Percentiles rank a stretch among this genome's conserved stretches.
Evolutionary conservation across 2,888 invertebrate genomes (phyloP).

Genomic region (Coenonympha arcania): DNA sequence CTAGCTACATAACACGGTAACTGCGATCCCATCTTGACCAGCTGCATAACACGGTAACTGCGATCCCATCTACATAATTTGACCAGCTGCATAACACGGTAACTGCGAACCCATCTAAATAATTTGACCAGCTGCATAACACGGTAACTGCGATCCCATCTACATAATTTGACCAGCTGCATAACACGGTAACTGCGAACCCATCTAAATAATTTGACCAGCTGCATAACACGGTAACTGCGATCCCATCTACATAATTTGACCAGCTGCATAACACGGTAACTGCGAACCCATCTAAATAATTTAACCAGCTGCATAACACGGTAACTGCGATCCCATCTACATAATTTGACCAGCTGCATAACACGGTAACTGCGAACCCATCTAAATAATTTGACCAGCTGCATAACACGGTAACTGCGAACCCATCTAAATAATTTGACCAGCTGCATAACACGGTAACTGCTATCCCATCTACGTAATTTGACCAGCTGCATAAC

Average conservation of each 20-base stretch:
- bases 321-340: no score
- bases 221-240: conserved; percentile 80
- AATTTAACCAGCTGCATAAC: conserved; percentile 80
- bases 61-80: no score
- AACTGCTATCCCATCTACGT: no score
- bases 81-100: conserved; percentile 82
- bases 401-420: conserved; percentile 80
- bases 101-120: no score
- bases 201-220: no score
- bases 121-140: conserved; percentile 80
- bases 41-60: conserved; percentile 80
- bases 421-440: no score
- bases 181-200: conserved; percentile 82
- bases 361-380: conserved; percentile 82
- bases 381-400: no score
- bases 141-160: no score
- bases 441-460: conserved; percentile 82
- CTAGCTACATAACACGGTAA: conserved; percentile 81
- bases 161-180: conserved; percentile 79
- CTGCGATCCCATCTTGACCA: no score
- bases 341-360: conserved; percentile 79
- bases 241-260: no score
- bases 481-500: conserved; percentile 80
- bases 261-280: conserved; percentile 82
- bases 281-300: no score